These are phyloP conservation scores for Catocala fraxini DNA, from an alignment of 2,888 invertebrate genomes.

Conservation along the genomic window DNA sequence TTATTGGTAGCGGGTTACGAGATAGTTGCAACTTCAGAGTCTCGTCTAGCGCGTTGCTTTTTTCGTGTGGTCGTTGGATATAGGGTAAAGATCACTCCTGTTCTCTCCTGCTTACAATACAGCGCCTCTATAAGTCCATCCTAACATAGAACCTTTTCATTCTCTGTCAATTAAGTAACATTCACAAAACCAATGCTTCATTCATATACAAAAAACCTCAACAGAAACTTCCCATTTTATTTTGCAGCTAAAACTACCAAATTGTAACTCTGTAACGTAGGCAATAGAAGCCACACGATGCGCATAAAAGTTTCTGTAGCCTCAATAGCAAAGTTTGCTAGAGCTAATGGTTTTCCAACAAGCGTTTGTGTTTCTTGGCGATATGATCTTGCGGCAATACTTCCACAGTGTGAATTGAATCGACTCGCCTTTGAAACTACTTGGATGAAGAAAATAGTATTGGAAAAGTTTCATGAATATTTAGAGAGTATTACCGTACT, in stretches of 20 bases:
- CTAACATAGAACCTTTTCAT: too few species aligned
- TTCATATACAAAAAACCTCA: too few species aligned
- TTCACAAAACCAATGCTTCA: too few species aligned
- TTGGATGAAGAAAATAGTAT: slow-evolving; percentile 28
- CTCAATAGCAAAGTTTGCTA: slow-evolving; percentile 27
- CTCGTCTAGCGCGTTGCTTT: too few species aligned
- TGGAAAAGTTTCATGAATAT: slow-evolving; percentile 8
- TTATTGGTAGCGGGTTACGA: too few species aligned
- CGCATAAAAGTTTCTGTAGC: slow-evolving; percentile 9
- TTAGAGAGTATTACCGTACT: background rate
- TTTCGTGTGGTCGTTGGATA: too few species aligned
- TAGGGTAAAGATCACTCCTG: too few species aligned
- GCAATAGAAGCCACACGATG: slow-evolving; percentile 1
- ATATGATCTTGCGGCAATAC: slow-evolving; percentile 27
- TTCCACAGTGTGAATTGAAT: slow-evolving; percentile 37
- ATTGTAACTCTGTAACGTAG: slow-evolving; percentile 21
- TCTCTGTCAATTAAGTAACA: too few species aligned
- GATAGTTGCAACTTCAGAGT: too few species aligned
- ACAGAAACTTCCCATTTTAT: too few species aligned
- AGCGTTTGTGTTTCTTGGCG: slow-evolving; percentile 38
- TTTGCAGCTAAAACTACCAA: background rate
- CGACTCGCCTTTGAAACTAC: slow-evolving; percentile 21
- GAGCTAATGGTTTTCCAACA: slow-evolving; percentile 47
- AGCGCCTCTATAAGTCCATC: too few species aligned
- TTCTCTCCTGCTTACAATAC: too few species aligned